phyloP scores from a whole-genome alignment of 2,797 vertebrate species.

The Tragopan temminckii region DNA sequence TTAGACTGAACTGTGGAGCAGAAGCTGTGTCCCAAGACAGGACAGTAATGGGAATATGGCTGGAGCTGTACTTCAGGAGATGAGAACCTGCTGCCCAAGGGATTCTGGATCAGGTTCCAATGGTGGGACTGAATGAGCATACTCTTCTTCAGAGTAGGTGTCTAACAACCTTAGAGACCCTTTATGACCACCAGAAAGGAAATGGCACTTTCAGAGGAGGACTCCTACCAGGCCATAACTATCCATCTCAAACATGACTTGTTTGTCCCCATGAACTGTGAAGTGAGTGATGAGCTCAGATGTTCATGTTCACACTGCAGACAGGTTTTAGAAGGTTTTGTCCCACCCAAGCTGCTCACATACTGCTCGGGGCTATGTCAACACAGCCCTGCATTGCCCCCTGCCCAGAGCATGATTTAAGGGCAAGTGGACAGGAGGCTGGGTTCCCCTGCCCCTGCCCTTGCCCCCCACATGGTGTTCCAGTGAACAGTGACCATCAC shows the following conservation, averaged over 20 bases:
- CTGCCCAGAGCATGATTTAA: not conserved
- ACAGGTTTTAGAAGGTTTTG: not conserved
- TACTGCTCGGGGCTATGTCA: not conserved
- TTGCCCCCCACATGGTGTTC: not conserved
- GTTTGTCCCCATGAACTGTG: not conserved
- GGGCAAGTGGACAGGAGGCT: not conserved
- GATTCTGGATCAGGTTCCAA: not conserved
- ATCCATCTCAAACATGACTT: not conserved
- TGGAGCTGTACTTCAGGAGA: not conserved
- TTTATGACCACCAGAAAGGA: not conserved
- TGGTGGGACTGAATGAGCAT: not conserved
- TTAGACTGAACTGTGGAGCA: not conserved
- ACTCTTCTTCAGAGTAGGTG: not conserved
- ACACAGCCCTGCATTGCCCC: fast-evolving
- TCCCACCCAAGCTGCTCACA: not conserved
- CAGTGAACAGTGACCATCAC: fast-evolving
- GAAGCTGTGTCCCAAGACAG: fast-evolving
- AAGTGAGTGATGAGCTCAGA: not conserved
- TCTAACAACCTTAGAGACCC: not conserved
- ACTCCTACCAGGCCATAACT: fast-evolving
- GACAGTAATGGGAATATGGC: not conserved
- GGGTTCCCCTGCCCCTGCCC: not conserved
- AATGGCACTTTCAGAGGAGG: not conserved
- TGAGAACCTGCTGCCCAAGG: fast-evolving
- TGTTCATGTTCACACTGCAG: fast-evolving